A percentile compares a stretch with the other conserved stretches of the same genome.
Evolutionary conservation across 2,888 invertebrate genomes (phyloP).

Genomic region (Lymantria dispar): DNA sequence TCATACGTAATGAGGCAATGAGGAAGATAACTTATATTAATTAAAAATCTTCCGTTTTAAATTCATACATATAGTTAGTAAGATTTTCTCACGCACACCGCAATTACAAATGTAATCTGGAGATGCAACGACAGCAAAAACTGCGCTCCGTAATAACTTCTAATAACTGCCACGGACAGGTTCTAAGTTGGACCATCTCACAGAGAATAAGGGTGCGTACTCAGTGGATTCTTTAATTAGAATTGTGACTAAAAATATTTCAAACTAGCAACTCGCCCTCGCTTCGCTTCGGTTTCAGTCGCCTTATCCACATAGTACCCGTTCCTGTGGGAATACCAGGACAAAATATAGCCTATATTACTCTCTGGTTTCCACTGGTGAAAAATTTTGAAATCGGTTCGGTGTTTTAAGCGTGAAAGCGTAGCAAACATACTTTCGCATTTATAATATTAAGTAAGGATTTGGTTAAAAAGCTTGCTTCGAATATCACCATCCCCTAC

Average conservation of each 20-base stretch:
- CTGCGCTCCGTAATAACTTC: constrained; percentile 55
- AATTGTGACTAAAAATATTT: not conserved
- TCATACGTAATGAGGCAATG: too few species aligned
- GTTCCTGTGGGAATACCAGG: too few species aligned
- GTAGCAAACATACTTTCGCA: too few species aligned
- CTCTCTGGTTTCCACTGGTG: too few species aligned
- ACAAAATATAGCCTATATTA: too few species aligned
- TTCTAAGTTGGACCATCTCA: constrained; percentile 41
- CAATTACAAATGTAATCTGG: constrained; percentile 60
- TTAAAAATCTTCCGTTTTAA: too few species aligned
- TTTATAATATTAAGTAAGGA: too few species aligned
- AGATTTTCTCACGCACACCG: constrained; percentile 51
- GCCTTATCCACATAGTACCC: too few species aligned
- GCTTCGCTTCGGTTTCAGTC: too few species aligned
- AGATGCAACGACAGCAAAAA: constrained; percentile 52
- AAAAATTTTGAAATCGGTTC: too few species aligned
- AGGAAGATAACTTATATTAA: too few species aligned
- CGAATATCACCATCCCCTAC: not conserved
- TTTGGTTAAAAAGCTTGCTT: not conserved
- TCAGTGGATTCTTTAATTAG: not conserved
- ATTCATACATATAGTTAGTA: not conserved
- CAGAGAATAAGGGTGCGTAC: not conserved
- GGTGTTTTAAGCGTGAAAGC: too few species aligned
- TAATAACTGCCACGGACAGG: constrained; percentile 42
- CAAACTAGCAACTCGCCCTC: not conserved